Evolutionary conservation across 2,888 invertebrate species (phyloP).

Genomic region (Sipha maydis): DNA sequence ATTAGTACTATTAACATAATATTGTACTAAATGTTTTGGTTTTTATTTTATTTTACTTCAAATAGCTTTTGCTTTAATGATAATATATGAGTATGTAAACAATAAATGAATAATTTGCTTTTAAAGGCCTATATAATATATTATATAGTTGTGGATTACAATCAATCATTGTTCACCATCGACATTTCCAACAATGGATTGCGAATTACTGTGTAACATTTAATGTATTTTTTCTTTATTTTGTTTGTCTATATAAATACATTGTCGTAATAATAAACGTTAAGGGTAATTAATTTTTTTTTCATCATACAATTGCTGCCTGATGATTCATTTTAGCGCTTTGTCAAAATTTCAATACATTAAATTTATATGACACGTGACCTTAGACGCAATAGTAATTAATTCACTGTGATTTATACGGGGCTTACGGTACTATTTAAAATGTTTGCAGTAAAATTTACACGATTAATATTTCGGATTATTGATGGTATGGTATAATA

Average conservation of each 20-base stretch:
- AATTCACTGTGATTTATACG: background rate
- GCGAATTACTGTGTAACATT: too few relatives aligned
- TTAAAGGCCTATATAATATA: background rate
- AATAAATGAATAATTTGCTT: too few relatives aligned
- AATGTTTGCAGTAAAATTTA: background rate
- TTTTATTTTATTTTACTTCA: too few relatives aligned
- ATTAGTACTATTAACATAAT: too few relatives aligned
- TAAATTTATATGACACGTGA: background rate
- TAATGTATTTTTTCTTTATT: background rate
- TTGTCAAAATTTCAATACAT: background rate
- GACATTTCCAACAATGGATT: too few relatives aligned
- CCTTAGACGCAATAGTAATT: background rate
- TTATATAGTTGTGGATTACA: background rate
- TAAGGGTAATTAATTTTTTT: background rate
- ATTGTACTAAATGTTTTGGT: too few relatives aligned
- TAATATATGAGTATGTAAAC: too few relatives aligned
- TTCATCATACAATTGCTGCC: background rate
- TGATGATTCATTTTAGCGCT: background rate
- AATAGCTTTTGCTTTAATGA: too few relatives aligned
- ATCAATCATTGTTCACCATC: background rate
- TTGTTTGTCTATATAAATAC: background rate
- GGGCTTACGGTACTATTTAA: background rate
- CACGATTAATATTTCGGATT: background rate
- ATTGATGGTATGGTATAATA: background rate
- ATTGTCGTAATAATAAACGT: background rate